phyloP scores from a whole-genome alignment of 30 jellyfish, hydroid and myxozoan species.

The Turritopsis rubra region DNA sequence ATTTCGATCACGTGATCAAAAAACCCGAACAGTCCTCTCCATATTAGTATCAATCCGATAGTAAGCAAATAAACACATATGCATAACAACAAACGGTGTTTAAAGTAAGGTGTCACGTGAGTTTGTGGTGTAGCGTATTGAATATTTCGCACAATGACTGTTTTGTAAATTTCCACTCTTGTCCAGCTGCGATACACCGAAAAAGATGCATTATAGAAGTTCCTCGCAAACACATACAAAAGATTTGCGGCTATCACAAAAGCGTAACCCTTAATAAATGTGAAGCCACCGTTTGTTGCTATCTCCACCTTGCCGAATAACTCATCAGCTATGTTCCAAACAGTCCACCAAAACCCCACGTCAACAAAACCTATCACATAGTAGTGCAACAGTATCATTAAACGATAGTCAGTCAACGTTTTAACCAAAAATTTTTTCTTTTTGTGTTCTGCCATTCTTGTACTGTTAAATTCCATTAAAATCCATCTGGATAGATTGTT shows the following conservation, averaged over 20 bases:
- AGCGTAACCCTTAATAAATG: not conserved
- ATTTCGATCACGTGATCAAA: not conserved
- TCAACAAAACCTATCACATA: not conserved
- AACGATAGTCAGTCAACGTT: not conserved
- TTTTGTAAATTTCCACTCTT: not conserved
- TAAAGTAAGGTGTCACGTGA: not conserved
- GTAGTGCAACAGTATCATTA: not conserved
- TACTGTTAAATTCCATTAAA: too few relatives aligned
- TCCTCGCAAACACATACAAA: not conserved
- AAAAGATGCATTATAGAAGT: not conserved
- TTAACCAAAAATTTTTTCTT: not conserved
- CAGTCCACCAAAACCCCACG: slow-evolving; percentile 2
- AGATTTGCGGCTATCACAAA: not conserved
- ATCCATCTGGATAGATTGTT: too few relatives aligned
- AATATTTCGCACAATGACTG: not conserved
- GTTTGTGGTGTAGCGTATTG: not conserved
- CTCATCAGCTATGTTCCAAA: not conserved
- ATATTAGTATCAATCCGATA: not conserved
- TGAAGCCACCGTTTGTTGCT: not conserved
- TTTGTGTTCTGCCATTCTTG: not conserved
- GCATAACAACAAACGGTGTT: not conserved
- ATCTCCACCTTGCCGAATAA: not conserved
- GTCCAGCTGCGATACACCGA: not conserved
- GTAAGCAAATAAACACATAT: not conserved
- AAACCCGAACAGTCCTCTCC: not conserved